Evolutionary conservation across 1,140 invertebrate species (phyloP).

Genomic region (Subanguina moxae): DNA sequence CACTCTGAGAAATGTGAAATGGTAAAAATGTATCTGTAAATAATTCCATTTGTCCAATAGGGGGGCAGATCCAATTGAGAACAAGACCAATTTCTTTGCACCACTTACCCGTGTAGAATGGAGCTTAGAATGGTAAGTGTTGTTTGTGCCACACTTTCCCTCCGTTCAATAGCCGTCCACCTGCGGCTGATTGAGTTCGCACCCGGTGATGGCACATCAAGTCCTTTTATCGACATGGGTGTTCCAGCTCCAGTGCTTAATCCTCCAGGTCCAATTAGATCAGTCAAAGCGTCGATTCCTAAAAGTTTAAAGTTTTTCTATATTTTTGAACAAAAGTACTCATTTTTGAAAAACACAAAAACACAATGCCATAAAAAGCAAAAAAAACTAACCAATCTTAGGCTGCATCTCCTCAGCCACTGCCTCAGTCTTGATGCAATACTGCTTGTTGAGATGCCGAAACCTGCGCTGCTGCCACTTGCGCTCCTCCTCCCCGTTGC

Average conservation of each 20-base stretch:
- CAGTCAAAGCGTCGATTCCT: not conserved
- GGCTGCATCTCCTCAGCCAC: conserved; percentile 13
- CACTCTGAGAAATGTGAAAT: too few species aligned
- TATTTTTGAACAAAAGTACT: too few species aligned
- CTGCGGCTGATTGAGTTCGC: not conserved
- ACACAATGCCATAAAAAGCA: too few species aligned
- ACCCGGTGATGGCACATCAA: conserved; percentile 1
- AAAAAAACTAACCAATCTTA: not conserved
- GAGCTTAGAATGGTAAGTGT: not conserved
- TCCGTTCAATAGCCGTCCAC: not conserved
- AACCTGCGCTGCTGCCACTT: conserved; percentile 30
- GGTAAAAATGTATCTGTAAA: too few species aligned
- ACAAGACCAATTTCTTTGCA: too few species aligned
- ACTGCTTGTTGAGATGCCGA: conserved; percentile 15
- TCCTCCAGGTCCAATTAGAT: not conserved
- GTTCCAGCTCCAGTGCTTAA: not conserved
- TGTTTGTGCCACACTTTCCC: not conserved
- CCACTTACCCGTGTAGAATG: not conserved
- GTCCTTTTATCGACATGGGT: not conserved
- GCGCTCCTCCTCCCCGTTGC: conserved; percentile 16
- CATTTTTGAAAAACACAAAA: too few species aligned
- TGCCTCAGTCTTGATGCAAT: conserved; percentile 21
- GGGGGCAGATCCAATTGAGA: too few species aligned
- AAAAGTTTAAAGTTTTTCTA: too few species aligned
- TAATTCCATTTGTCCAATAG: too few species aligned